These are phyloP conservation scores for Leptopilina myrica DNA, from an alignment of 2,888 invertebrate genomes.

Conservation along the genomic window DNA sequence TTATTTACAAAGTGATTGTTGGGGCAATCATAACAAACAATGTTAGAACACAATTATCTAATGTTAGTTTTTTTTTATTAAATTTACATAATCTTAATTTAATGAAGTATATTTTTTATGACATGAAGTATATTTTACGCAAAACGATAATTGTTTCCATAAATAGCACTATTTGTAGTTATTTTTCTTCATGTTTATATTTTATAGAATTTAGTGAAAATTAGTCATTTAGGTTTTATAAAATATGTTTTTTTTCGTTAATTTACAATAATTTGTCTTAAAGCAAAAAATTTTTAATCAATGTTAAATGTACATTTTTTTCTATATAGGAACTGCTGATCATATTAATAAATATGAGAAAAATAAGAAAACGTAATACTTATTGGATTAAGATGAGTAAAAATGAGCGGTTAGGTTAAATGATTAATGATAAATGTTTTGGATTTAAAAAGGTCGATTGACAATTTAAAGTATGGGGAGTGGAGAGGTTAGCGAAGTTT, in stretches of 20 bases:
- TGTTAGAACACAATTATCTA: neutral
- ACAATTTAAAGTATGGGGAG: slow-evolving; percentile 65
- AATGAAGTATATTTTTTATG: no score
- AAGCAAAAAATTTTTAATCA: no score
- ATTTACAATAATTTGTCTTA: neutral
- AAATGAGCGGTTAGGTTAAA: neutral
- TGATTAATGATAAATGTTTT: neutral
- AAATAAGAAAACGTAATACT: neutral
- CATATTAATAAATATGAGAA: neutral
- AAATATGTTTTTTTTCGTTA: no score
- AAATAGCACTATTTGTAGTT: no score
- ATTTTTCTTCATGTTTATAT: no score
- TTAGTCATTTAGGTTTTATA: no score
- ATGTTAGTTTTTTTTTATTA: neutral
- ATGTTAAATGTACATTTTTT: neutral
- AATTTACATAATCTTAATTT: neutral
- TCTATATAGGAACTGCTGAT: neutral
- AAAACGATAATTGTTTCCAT: no score
- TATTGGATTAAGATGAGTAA: neutral
- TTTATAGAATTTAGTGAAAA: no score
- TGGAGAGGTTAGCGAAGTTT: slow-evolving; percentile 69
- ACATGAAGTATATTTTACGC: no score
- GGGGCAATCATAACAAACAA: slow-evolving; percentile 34
- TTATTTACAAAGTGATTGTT: slow-evolving; percentile 36
- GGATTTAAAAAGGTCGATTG: neutral